Conservation (phyloP, 1,140 invertebrate genomes). For the Trissolcus basalis region DNA sequence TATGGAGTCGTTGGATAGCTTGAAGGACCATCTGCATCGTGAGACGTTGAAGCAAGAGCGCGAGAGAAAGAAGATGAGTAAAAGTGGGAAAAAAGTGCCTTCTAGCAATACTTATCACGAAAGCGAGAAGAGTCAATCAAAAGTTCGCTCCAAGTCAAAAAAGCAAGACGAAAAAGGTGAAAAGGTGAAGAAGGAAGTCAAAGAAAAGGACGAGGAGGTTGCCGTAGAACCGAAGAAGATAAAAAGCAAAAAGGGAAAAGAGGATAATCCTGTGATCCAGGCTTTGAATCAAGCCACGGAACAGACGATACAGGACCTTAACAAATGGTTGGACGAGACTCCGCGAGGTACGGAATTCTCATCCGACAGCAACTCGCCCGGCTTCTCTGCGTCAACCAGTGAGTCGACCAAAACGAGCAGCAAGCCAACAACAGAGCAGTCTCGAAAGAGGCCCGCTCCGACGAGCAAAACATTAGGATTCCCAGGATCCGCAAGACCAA, state of each 20-base stretch:
- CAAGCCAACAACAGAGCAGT: slow-evolving; percentile 52
- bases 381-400: slow-evolving; percentile 64
- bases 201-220: slow-evolving; percentile 43
- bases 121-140: slow-evolving; percentile 62
- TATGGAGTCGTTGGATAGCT: slow-evolving; percentile 71
- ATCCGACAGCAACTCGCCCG: slow-evolving; percentile 84
- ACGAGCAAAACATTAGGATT: slow-evolving; percentile 68
- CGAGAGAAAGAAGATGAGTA: slow-evolving; percentile 71
- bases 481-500: slow-evolving; percentile 77
- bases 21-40: slow-evolving; percentile 78
- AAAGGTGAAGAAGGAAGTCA: slow-evolving; percentile 61
- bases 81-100: slow-evolving; percentile 74
- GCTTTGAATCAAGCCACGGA: slow-evolving; percentile 86
- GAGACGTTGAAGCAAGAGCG: slow-evolving; percentile 81
- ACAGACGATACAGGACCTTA: slow-evolving; percentile 91
- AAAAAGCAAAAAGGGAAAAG: slow-evolving; percentile 71
- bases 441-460: slow-evolving; percentile 66
- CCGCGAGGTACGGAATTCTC: slow-evolving; percentile 84
- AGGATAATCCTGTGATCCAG: slow-evolving; percentile 80
- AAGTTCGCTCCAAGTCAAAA: slow-evolving; percentile 61
- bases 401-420: slow-evolving; percentile 53
- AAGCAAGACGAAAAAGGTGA: slow-evolving; percentile 63
- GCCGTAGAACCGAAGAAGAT: slow-evolving; percentile 62
- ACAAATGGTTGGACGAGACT: slow-evolving; percentile 90
- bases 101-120: slow-evolving; percentile 72